phyloP scores from a whole-genome alignment of 2,888 invertebrate genomes.

The Nemotelus pantherinus region DNA sequence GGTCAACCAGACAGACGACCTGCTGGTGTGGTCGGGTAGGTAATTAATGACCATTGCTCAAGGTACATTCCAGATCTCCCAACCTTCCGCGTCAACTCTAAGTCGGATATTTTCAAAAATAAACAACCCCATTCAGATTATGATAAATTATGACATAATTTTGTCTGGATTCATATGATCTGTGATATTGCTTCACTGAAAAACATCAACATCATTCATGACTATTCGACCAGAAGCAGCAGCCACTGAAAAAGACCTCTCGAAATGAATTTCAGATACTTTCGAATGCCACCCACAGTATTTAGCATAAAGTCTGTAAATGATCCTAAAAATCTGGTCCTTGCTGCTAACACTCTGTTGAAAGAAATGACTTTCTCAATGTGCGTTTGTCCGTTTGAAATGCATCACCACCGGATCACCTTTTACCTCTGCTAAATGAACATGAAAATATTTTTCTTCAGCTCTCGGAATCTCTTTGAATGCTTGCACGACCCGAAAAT shows the following conservation, averaged over 20 bases:
- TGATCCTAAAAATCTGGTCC: not conserved
- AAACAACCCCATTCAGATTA: not conserved
- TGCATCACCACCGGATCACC: too few species aligned
- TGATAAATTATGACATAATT: constrained; percentile 19
- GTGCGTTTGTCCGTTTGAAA: too few species aligned
- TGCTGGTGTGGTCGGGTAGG: not conserved
- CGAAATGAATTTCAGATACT: constrained; percentile 44
- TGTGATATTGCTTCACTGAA: not conserved
- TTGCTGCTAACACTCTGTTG: not conserved
- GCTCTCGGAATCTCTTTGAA: not conserved
- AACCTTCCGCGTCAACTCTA: not conserved
- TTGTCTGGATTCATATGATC: not conserved
- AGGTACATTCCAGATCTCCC: not conserved
- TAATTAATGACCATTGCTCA: not conserved
- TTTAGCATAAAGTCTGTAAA: constrained; percentile 9
- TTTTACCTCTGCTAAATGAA: not conserved
- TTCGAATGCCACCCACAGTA: constrained; percentile 11
- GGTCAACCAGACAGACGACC: constrained; percentile 2
- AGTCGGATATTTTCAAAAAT: not conserved
- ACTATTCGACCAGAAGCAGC: not conserved
- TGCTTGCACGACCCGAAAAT: not conserved
- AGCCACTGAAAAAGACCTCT: not conserved
- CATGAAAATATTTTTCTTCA: not conserved
- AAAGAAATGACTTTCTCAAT: too few species aligned
- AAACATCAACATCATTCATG: not conserved